Evolutionary conservation across 2,888 invertebrate species (phyloP), one percentile per base, ranked within the genome.

Genomic region (Drosophila acutilabella): DNA sequence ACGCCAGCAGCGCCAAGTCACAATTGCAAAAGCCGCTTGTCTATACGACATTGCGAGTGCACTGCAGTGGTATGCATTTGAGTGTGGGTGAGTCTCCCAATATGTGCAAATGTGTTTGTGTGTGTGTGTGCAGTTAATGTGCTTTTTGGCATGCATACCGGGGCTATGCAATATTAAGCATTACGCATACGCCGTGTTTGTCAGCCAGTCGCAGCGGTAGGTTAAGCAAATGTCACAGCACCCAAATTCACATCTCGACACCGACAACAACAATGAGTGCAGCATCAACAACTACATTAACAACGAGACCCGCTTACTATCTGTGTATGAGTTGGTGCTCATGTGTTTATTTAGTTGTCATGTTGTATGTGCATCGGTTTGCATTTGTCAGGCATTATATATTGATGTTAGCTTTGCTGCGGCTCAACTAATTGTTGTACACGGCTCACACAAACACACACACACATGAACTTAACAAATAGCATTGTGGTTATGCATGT

Each of bases 371-470:
- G 77, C 73, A 65, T 69, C 56, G 71, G 71, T 45, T 62, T 72
- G 77, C 76, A 70, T 77, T 77, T 77, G 78, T 74, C 77, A 74
- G 71, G 44, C 64, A 78, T 68, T 78, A 74, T 74, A 78, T 69
- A 72, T 74, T 79, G 84, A 74, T 82, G 78, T 85, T 85, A 72
- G 72, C 71, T 70, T 64, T 70, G 78, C 78, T 86, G 87, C 72
- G 84, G 87, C 84, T 75, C 70, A 83, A 80, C 84, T 83, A 83
- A 83, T 83, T 86, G 84, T 83, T 86, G 84, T 83, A 74, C 78
- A 78, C 41, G 48, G 26, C 50, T 51, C 70, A 44, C 40, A 57
- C 30, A 47, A 23, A 57, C 42, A 50, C 48, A 56, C 16, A 41
- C 26, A 40, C 14, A 14, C 10, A 48, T 36, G 56, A 53, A 67